These are phyloP conservation scores for Enhydra lutris DNA, from an alignment of 2,113 vertebrate genomes.

Conservation along the genomic window DNA sequence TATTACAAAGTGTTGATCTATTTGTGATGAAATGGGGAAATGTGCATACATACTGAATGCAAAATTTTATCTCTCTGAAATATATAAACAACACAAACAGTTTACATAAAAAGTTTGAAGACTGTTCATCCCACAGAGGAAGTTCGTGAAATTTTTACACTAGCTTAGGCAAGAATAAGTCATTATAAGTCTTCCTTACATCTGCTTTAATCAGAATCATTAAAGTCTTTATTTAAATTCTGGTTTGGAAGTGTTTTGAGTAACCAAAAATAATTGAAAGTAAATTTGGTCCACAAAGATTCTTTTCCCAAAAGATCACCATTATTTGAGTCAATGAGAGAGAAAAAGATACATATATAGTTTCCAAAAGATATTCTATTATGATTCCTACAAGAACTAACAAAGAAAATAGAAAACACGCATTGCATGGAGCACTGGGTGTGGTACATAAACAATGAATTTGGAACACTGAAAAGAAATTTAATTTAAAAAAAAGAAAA, in stretches of 20 bases:
- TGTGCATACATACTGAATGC: neutral
- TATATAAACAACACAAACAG: neutral
- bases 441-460: no score
- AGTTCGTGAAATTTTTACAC: neutral
- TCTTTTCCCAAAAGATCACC: neutral
- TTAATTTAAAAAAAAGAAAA: neutral
- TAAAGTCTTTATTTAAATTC: slow-evolving; percentile 45
- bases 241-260: neutral
- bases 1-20: neutral
- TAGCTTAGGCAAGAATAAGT: neutral
- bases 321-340: neutral
- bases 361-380: neutral
- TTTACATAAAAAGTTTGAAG: slow-evolving; percentile 19
- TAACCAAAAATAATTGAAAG: neutral
- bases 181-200: neutral
- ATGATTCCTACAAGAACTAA: neutral
- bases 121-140: neutral
- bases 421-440: no score
- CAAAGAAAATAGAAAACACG: neutral
- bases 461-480: no score
- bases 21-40: neutral
- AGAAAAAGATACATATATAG: neutral
- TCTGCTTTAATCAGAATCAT: slow-evolving; percentile 6
- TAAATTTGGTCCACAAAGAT: neutral
- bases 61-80: neutral